These are phyloP conservation scores for Zootermopsis nevadensis DNA, from an alignment of 2,888 invertebrate species.

Conservation along the genomic window DNA sequence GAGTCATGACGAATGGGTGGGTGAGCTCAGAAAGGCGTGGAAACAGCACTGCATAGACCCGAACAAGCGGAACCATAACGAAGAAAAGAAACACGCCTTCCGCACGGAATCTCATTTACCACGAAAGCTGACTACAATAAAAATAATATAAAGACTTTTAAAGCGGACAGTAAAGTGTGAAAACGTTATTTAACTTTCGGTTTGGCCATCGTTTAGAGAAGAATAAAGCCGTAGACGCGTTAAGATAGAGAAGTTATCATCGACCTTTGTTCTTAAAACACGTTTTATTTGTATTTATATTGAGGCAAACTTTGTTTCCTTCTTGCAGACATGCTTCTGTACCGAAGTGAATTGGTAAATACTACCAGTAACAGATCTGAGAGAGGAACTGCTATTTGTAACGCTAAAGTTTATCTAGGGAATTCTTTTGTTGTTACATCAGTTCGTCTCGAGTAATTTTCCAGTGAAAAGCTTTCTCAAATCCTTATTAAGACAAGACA, in stretches of 20 bases:
- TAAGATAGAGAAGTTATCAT: slow-evolving; percentile 11
- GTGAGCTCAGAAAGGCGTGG: slow-evolving; percentile 25
- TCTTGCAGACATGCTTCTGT: slow-evolving; percentile 16
- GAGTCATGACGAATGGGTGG: not conserved
- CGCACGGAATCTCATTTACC: slow-evolving; percentile 9
- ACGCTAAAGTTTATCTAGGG: no score
- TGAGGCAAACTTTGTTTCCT: not conserved
- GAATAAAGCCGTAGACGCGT: not conserved
- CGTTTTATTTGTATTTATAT: not conserved
- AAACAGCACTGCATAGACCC: not conserved
- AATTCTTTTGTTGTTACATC: no score
- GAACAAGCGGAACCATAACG: slow-evolving; percentile 19
- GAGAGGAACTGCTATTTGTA: no score
- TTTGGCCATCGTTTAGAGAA: not conserved
- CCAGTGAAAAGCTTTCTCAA: no score
- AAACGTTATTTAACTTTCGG: slow-evolving; percentile 6
- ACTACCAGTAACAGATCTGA: no score
- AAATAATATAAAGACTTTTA: not conserved
- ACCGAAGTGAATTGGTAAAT: not conserved
- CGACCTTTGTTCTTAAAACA: not conserved
- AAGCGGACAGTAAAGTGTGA: slow-evolving; percentile 8
- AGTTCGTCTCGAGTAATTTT: no score
- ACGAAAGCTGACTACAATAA: not conserved
- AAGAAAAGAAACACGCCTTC: slow-evolving; percentile 28
- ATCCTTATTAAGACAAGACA: no score